phyloP scores from a whole-genome alignment of 1,140 invertebrate species.

The Aphidius gifuensis region DNA sequence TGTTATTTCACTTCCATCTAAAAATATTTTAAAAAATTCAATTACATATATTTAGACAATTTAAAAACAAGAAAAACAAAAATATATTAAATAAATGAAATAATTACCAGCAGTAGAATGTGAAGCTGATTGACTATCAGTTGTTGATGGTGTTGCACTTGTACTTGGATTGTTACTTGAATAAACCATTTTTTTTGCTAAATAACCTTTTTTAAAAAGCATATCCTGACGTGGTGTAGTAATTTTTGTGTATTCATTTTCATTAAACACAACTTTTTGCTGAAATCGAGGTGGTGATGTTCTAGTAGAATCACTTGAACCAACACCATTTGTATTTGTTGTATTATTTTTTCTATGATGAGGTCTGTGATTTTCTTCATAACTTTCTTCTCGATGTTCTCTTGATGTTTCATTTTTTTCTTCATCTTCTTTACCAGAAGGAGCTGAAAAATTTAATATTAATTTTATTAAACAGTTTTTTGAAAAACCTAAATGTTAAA shows the following conservation, averaged over 20 bases:
- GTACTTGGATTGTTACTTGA: conserved; percentile 43
- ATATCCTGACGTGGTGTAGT: conserved; percentile 69
- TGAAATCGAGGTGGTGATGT: conserved; percentile 37
- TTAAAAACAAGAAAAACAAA: not conserved
- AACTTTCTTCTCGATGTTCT: conserved; percentile 38
- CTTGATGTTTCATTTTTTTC: conserved; percentile 43
- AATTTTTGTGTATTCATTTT: conserved; percentile 69
- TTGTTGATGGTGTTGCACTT: conserved; percentile 53
- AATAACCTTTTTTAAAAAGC: conserved; percentile 70
- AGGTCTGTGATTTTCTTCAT: conserved; percentile 31
- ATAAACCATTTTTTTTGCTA: conserved; percentile 61
- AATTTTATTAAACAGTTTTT: too few species aligned
- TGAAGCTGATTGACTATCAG: conserved; percentile 53
- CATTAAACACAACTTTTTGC: conserved; percentile 47
- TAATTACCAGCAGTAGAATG: conserved; percentile 52
- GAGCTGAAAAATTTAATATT: conserved; percentile 34
- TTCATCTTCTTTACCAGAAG: conserved; percentile 51
- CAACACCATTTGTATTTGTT: conserved; percentile 36
- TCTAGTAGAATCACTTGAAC: conserved; percentile 30
- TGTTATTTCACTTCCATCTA: conserved; percentile 51
- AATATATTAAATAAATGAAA: not conserved
- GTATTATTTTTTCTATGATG: conserved; percentile 18
- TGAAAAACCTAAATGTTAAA: too few species aligned
- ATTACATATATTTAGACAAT: not conserved
- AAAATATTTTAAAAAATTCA: conserved; percentile 6